Conservation (phyloP, 53 echinoderm and acorn worm species). For the Echinometra lucunter region DNA sequence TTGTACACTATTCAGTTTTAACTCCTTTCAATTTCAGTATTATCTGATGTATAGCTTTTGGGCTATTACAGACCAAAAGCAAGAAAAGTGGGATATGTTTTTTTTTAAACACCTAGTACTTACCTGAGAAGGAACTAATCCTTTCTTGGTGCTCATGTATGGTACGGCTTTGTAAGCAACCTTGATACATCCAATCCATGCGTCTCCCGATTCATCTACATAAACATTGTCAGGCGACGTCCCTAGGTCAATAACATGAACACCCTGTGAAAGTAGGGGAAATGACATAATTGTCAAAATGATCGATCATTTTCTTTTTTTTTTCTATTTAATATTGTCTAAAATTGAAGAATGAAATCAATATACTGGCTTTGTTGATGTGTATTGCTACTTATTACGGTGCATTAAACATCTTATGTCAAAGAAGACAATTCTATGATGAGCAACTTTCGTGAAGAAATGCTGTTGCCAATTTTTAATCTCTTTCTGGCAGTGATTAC, state of each 20-base stretch:
- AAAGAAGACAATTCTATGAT: not conserved
- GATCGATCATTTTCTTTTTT: not conserved
- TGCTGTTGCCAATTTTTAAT: not conserved
- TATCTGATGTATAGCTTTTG: too few relatives aligned
- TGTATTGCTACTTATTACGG: not conserved
- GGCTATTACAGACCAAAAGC: too few relatives aligned
- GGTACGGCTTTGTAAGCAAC: not conserved
- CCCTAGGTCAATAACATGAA: conserved; percentile 66
- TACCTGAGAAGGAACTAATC: conserved; percentile 29
- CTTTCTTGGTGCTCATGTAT: not conserved
- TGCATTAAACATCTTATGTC: not conserved
- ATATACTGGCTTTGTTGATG: not conserved
- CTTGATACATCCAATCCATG: not conserved
- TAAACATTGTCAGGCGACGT: conserved; percentile 73
- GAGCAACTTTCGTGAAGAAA: not conserved
- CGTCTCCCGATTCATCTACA: conserved; percentile 60
- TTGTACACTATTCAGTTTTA: too few relatives aligned
- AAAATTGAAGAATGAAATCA: not conserved
- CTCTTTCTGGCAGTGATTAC: not conserved
- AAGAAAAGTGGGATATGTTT: too few relatives aligned
- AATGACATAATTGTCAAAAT: not conserved
- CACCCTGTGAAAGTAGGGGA: not conserved
- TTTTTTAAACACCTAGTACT: too few relatives aligned
- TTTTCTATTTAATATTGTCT: too few relatives aligned
- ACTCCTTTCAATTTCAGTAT: too few relatives aligned